Evolutionary conservation across 1,140 invertebrate genomes (phyloP), one percentile per base, ranked within the genome.

Genomic region (Polypedilum vanderplanki): DNA sequence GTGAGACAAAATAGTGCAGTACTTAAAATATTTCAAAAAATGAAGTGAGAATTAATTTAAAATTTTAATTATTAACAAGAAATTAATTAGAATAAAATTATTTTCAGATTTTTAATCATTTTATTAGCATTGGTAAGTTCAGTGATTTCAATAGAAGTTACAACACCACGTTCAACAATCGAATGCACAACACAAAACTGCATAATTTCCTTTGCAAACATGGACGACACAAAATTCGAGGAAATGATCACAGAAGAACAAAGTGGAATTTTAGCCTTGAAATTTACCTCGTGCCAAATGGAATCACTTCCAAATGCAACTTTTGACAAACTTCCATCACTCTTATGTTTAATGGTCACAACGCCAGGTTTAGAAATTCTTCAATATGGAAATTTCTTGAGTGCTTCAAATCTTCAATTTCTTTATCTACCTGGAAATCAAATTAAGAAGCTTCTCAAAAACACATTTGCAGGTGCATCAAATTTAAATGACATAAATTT

Each of bases 221-320:
- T 70, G 65, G 65, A 70, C 65, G 65, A 70, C 65, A 18, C 1
- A 1, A 12, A 5, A 20, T 70, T 70, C 10, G 65, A 70, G 18
- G 65, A 18, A 18, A 70, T 70, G 65, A 70, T 70, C 18, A 70
- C 17, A 2, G 65, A 22, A 12, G 65, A 70, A 9, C 65, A 20
- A 22, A 70, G 20, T 70, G 20, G 17, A 70, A 70, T 70, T 70
- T 70, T 70, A 22, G 65, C 65, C 65, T 70, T 70, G 65, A 70
- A 70, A 70, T 70, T 70, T 70, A 18, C 65, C 2, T 70, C 65
- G 10, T 70, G 65, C 65, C 65, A 70, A 22, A 70, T 70, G 4
- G 65, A 70, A 4, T 18, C 8, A 18, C n/a, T 70, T 22, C 65
- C 65, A 20, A 70, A 70, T 7, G 7, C 17, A 22, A 22, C 65